Evolutionary conservation across 2,888 invertebrate species (phyloP).

Genomic region (Nemotelus pantherinus): DNA sequence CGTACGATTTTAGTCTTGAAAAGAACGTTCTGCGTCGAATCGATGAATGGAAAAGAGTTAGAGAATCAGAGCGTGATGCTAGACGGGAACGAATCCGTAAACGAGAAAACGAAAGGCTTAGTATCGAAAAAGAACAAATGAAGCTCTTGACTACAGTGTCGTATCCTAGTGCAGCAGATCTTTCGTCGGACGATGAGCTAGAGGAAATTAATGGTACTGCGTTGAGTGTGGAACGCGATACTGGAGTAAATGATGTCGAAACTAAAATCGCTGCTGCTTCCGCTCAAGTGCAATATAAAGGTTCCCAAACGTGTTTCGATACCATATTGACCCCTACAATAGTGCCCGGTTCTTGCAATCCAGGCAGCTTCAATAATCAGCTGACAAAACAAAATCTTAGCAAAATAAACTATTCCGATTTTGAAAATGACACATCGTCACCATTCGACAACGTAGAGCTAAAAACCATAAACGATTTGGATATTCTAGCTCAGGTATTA

Average conservation of each 20-base stretch:
- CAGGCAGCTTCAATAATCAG: conserved; percentile 11
- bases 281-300: conserved; percentile 45
- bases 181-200: conserved; percentile 62
- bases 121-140: conserved; percentile 68
- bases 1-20: conserved; percentile 81
- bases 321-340: conserved; percentile 64
- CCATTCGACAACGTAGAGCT: conserved; percentile 94
- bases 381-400: conserved; percentile 50
- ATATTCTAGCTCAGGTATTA: conserved; percentile 84
- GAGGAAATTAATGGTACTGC: conserved; percentile 21
- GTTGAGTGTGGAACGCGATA: neutral
- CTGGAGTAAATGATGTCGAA: neutral
- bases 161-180: conserved; percentile 72
- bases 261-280: neutral
- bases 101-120: conserved; percentile 69
- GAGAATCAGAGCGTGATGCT: conserved; percentile 71
- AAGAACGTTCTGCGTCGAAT: conserved; percentile 76
- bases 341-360: conserved; percentile 52
- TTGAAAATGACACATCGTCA: conserved; percentile 90
- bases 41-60: conserved; percentile 74
- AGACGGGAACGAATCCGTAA: conserved; percentile 71
- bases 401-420: conserved; percentile 74
- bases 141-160: conserved; percentile 70
- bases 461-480: conserved; percentile 92
- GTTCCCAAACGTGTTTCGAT: conserved; percentile 58